Percentiles rank a stretch among this genome's conserved stretches.
These are phyloP conservation scores for Patella caerulea DNA, from an alignment of 2,888 invertebrate species.

Conservation along the genomic window DNA sequence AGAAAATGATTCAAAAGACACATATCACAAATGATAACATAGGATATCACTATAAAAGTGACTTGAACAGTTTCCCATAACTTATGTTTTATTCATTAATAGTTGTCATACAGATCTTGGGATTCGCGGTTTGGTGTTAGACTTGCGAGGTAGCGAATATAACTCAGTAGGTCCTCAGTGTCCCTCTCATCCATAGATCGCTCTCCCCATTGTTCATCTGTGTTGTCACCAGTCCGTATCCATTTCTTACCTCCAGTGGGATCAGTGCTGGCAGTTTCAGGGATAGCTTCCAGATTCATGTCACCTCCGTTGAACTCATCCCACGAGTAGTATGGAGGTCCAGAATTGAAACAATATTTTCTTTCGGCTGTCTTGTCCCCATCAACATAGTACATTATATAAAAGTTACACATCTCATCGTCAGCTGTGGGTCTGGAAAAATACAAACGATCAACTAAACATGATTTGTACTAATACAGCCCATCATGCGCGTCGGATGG, in stretches of 20 bases:
- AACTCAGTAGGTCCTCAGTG: neutral
- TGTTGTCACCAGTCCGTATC: neutral
- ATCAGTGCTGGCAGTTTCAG: slow-evolving; percentile 50
- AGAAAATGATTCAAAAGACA: too few relatives aligned
- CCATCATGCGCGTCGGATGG: too few relatives aligned
- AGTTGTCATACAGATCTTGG: too few relatives aligned
- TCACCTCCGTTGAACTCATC: slow-evolving; percentile 31
- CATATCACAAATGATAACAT: too few relatives aligned
- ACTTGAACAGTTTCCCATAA: too few relatives aligned
- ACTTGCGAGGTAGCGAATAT: too few relatives aligned
- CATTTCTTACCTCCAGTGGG: slow-evolving; percentile 40
- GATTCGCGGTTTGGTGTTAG: too few relatives aligned
- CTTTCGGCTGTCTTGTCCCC: slow-evolving; percentile 49
- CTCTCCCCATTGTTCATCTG: neutral
- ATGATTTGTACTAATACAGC: too few relatives aligned
- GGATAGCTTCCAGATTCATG: slow-evolving; percentile 44
- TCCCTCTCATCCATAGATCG: neutral
- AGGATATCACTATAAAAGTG: too few relatives aligned
- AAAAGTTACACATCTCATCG: slow-evolving; percentile 72
- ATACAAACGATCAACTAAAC: too few relatives aligned
- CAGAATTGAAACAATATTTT: slow-evolving; percentile 74
- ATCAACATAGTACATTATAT: slow-evolving; percentile 69
- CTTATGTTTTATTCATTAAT: too few relatives aligned
- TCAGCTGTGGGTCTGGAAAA: slow-evolving; percentile 78
- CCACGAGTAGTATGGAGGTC: slow-evolving; percentile 91